phyloP scores from a whole-genome alignment of 2,888 invertebrate genomes.

The Chrysotoxum bicinctum region DNA sequence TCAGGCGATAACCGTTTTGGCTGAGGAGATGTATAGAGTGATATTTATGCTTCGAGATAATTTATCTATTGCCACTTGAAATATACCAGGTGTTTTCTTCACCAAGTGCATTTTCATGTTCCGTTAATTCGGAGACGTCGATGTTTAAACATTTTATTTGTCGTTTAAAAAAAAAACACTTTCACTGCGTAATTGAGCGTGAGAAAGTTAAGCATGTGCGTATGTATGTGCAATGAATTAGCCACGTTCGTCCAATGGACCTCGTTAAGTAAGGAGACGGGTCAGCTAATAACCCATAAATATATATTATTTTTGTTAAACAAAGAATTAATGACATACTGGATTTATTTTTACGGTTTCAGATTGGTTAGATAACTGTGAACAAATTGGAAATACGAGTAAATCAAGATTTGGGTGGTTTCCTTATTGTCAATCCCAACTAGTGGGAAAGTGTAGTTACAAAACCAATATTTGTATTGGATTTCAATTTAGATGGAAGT shows the following conservation, averaged over 20 bases:
- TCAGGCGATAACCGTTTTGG: background rate
- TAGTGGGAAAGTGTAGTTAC: background rate
- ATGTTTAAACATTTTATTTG: background rate
- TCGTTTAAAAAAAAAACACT: conserved; percentile 7
- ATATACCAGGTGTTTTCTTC: background rate
- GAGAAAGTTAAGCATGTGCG: conserved; percentile 26
- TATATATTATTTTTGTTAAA: background rate
- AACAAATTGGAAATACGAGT: no score
- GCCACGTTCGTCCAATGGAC: background rate
- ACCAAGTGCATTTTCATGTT: conserved; percentile 1
- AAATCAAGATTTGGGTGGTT: background rate
- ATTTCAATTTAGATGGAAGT: background rate
- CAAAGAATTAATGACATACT: background rate
- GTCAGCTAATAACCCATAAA: conserved; percentile 21
- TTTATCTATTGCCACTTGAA: background rate
- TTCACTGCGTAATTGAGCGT: conserved; percentile 29
- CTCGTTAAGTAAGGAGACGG: conserved; percentile 14
- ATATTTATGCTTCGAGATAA: background rate
- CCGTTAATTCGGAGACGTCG: background rate
- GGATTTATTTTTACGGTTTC: no score
- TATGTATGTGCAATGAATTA: conserved; percentile 2
- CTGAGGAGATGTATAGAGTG: background rate
- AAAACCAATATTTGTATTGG: background rate
- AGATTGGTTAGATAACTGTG: no score
- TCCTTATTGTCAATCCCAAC: background rate